Conservation (phyloP, 2,113 vertebrate genomes). For the Menidia beryllina region DNA sequence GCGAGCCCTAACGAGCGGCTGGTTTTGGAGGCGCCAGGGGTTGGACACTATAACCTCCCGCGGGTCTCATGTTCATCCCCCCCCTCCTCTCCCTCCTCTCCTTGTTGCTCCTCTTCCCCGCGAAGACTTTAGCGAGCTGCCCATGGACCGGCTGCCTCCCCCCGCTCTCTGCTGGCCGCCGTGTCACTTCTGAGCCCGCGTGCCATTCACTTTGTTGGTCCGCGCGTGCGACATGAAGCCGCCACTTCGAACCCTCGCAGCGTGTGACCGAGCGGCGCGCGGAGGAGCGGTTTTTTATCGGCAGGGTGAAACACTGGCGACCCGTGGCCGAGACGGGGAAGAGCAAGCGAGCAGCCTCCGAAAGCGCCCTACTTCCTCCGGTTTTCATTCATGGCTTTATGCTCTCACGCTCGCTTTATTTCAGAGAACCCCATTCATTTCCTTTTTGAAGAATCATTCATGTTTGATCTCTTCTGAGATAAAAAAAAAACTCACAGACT, state of each 20-base stretch:
- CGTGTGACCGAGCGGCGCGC: conserved; percentile 58
- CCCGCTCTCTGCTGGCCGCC: conserved; percentile 37
- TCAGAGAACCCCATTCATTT: conserved; percentile 67
- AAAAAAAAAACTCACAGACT: not conserved
- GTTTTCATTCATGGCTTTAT: conserved; percentile 66
- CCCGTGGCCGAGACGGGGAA: conserved; percentile 51
- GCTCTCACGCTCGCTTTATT: conserved; percentile 25
- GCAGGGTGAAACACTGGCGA: conserved; percentile 63
- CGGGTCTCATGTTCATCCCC: conserved; percentile 59
- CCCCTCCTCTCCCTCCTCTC: conserved; percentile 6
- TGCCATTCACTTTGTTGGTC: conserved; percentile 75
- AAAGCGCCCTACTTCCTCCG: conserved; percentile 35
- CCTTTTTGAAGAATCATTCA: conserved; percentile 63
- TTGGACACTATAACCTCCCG: conserved; percentile 51
- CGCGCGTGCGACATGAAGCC: conserved; percentile 76
- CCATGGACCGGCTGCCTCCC: conserved; percentile 31
- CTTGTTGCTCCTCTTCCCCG: not conserved
- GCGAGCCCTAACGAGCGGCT: conserved; percentile 25
- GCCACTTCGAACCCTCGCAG: conserved; percentile 64
- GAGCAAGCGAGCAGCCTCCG: not conserved
- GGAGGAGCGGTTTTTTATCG: conserved; percentile 33
- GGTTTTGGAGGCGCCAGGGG: conserved; percentile 23
- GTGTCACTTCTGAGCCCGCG: conserved; percentile 68
- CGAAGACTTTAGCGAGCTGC: conserved; percentile 34
- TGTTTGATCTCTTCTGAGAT: conserved; percentile 25